Evolutionary conservation across 2,888 invertebrate species (phyloP), one percentile per base, ranked within the genome.

Genomic region (Dicyrtomina minuta): DNA sequence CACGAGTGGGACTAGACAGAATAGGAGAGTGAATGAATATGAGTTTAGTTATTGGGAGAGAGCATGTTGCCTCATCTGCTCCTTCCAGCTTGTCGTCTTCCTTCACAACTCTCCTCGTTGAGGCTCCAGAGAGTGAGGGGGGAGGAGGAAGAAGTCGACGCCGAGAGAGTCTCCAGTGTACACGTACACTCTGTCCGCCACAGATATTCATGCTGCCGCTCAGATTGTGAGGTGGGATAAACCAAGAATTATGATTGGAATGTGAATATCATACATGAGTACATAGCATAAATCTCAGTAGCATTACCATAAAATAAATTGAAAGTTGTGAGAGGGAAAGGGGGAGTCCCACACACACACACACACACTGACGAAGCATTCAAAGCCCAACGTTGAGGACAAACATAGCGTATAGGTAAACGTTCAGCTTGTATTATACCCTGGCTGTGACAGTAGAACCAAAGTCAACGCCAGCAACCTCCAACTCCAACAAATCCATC

Each of bases 201-300:
- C 33, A 3, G 33, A 33, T 33, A 33, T 33, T 33, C 33, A 33
- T 33, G 33, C 33, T 33, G 33, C 33, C 3, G 33, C 8, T 33
- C 33, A 33, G 33, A 58, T 56, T 43, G 56, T 22, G 66, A 44
- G 55, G 41, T 39, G 15, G 58, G 66, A 58, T 55, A 66, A 58
- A 66, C 41, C 56, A 41, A 56, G 58, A 66, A 66, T 66, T 66
- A 66, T 66, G 53, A 66, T 66, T 66, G 66, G 66, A 66, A 66
- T 66, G 66, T 44, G 66, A 66, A 66, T 66, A 56, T 66, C 56
- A 66, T 66, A 56, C 56, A 56, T 66, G 66, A 44, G 56, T 55
- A 27, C 56, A 12, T 55, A 41, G 53, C 65, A 53, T 65, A 65
- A 65, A 65, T 65, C 65, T 65, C 22, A 13, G 39, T 8, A 22